Base-by-base conservation (phyloP, 2,888 invertebrate species). In the Sesia apiformis region DNA sequence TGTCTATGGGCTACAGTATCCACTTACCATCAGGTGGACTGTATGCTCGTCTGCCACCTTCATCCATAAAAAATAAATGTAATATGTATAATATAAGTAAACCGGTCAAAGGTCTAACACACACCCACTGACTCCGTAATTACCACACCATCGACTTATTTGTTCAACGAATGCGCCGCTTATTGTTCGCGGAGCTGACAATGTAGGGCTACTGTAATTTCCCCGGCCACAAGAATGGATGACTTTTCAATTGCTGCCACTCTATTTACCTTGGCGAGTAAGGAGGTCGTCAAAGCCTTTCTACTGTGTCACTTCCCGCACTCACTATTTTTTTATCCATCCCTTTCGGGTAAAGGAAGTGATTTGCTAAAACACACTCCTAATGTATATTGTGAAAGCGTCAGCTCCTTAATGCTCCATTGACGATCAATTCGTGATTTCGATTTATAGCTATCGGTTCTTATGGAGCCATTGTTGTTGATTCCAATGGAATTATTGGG, bases 361-460 rank as follows among this genome's bases (percentile, higher is more conserved):
- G 87, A 88, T 88, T 89, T 80, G 88, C 83, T 84, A 79, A 85
- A 87, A 87, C 81, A 85, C 76, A 82, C 80, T 81, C 80, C 78
- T 84, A 85, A 84, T 85, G 83, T 84, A 77, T 74, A 86, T 87
- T 84, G 84, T 84, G 69, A 74, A 80, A 77, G 84, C 74, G 79
- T 77, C 74, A 72, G 77, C 74, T 78, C 69, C 79, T 84, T 85
- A 84, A 85, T 84, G 84, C 81, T 74, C 78, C 76, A 84, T 86
- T 81, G 83, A 77, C 76, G 80, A 81, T 77, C 80, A 79, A 79
- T 82, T 71, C 72, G 70, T 70, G 76, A 73, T 75, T 82, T 78
- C 82, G 81, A 84, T 84, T 85, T 86, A 85, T 84, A 73, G 76
- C 74, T 76, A 79, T 80, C 72, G 78, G 73, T 81, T 82, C 78